Evolutionary conservation across 2,113 vertebrate genomes (phyloP).

Genomic region (Stomatorhinus ivindoensis): DNA sequence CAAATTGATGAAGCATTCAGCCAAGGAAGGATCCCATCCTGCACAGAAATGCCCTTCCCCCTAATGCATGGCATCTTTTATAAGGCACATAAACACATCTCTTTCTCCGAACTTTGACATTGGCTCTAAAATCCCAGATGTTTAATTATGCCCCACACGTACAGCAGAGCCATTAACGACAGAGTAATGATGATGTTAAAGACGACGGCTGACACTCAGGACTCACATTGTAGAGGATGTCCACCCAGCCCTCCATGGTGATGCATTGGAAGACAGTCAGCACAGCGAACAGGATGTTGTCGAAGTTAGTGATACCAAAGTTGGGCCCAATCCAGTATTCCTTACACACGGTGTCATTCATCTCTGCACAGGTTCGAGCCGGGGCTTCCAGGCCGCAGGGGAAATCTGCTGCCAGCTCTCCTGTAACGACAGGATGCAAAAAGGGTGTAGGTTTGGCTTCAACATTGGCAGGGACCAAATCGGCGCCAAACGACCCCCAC

Average conservation of each 20-base stretch:
- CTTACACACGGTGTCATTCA: conserved; percentile 60
- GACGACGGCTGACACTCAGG: background rate
- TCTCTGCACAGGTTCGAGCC: conserved; percentile 65
- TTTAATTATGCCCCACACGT: background rate
- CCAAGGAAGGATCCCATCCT: background rate
- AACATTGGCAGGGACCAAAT: background rate
- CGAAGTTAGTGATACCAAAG: conserved; percentile 94
- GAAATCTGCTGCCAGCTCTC: conserved; percentile 72
- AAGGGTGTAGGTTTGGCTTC: background rate
- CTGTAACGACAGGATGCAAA: conserved; percentile 43
- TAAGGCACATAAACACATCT: background rate
- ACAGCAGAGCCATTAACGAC: background rate
- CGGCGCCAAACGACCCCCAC: background rate
- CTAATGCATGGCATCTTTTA: background rate
- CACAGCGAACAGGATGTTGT: conserved; percentile 92
- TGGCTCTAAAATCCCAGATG: background rate
- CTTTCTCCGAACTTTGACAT: background rate
- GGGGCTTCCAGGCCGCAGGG: conserved; percentile 78
- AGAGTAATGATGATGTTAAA: background rate
- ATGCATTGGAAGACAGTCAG: conserved; percentile 97
- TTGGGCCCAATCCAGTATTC: conserved; percentile 91
- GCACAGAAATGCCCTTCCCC: background rate
- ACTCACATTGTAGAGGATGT: conserved; percentile 94
- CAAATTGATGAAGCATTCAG: background rate
- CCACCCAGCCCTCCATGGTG: conserved; percentile 98